Conservation (phyloP, 2,797 vertebrate genomes). For the Sitta carolinensis region DNA sequence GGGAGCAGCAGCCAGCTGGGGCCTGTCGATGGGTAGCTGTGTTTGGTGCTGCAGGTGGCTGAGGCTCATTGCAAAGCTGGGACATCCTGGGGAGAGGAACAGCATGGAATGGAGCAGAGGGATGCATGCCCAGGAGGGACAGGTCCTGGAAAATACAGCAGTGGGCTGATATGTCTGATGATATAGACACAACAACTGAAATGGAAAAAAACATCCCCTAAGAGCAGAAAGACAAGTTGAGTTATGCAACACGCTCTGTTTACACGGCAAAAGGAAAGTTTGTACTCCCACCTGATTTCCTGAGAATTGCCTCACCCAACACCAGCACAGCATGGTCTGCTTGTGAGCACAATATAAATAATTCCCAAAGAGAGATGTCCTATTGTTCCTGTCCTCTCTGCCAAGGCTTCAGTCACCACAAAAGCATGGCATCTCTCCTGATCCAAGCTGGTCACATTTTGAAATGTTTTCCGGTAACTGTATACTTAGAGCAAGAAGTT, state of each 20-base stretch:
- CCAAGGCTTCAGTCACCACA: constrained; percentile 18
- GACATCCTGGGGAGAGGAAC: not conserved
- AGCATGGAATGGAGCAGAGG: not conserved
- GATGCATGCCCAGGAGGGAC: not conserved
- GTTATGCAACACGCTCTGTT: constrained; percentile 29
- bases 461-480: constrained; percentile 44
- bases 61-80: not conserved
- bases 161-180: not conserved
- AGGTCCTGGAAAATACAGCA: not conserved
- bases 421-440: constrained; percentile 24
- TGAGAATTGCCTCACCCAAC: constrained; percentile 15
- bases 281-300: constrained; percentile 42
- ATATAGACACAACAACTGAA: not conserved
- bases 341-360: constrained; percentile 12
- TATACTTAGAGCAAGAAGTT: not conserved
- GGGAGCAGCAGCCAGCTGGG: not conserved
- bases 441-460: constrained; percentile 25
- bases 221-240: not conserved
- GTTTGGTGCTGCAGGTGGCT: not conserved
- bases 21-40: not conserved
- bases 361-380: not conserved
- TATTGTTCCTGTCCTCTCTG: not conserved
- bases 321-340: not conserved
- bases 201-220: not conserved
- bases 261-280: not conserved